These are phyloP conservation scores for Corythornis madagascariensis DNA, from an alignment of 2,113 vertebrate species.

Conservation along the genomic window DNA sequence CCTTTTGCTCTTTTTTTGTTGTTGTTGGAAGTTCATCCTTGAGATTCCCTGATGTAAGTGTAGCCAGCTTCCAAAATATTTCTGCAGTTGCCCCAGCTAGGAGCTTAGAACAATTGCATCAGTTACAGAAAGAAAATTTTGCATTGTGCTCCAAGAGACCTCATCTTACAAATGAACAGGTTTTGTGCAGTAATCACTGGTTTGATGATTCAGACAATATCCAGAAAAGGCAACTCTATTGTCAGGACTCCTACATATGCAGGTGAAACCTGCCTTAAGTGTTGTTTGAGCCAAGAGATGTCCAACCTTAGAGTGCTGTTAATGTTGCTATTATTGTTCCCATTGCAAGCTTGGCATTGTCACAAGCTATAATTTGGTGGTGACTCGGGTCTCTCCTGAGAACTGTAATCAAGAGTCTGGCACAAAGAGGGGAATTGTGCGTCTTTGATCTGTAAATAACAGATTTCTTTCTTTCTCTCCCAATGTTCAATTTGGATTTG, in stretches of 20 bases:
- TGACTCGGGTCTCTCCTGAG: neutral
- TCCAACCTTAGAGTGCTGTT: neutral
- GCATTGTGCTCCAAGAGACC: neutral
- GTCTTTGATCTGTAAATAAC: neutral
- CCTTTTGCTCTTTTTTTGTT: neutral
- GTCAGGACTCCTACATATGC: neutral
- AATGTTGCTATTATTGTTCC: neutral
- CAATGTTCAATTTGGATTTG: conserved; percentile 48
- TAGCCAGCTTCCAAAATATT: neutral
- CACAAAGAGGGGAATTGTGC: neutral
- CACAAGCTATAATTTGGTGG: neutral
- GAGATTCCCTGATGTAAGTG: neutral
- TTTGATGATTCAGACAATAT: conserved; percentile 25
- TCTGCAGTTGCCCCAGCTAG: neutral
- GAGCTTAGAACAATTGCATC: neutral
- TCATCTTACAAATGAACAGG: neutral
- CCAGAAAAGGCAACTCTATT: neutral
- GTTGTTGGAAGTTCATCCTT: neutral
- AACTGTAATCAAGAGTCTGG: neutral
- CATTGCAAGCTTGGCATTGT: neutral
- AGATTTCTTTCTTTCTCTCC: conserved; percentile 68
- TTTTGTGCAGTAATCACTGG: conserved; percentile 34
- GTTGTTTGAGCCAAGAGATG: neutral
- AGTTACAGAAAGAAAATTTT: neutral
- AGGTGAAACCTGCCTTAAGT: conserved; percentile 37